phyloP scores from a whole-genome alignment of 2,797 vertebrate species.

The Mormyrops boulengeri region DNA sequence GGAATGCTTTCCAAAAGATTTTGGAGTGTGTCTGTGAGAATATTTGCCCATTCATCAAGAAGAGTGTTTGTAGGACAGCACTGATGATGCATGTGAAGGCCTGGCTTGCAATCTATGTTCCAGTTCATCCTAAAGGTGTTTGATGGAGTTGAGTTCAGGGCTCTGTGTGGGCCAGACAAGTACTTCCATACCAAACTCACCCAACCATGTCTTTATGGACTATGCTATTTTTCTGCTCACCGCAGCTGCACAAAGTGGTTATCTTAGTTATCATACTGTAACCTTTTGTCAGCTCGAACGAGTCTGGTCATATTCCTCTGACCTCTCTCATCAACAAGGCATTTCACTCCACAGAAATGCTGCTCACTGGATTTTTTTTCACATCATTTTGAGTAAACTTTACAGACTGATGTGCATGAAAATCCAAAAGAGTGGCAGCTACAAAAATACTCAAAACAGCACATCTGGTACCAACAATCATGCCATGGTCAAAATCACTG shows the following conservation, averaged over 20 bases:
- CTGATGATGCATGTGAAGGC: no score
- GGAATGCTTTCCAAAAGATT: no score
- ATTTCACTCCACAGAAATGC: neutral
- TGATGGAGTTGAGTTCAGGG: no score
- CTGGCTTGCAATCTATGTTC: no score
- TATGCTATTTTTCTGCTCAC: neutral
- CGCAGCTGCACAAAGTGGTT: neutral
- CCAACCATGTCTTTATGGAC: no score
- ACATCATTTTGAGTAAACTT: neutral
- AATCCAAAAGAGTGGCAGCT: neutral
- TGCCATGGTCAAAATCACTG: neutral
- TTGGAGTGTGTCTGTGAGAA: no score
- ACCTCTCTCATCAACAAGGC: neutral
- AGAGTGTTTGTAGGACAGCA: no score
- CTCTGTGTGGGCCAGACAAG: no score
- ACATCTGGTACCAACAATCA: neutral
- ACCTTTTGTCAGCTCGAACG: neutral
- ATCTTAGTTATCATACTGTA: neutral
- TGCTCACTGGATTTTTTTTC: neutral
- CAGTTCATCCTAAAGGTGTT: no score
- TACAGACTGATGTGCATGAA: neutral
- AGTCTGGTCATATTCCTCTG: neutral
- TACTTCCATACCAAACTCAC: no score
- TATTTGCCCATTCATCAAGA: no score
- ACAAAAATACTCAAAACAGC: neutral